phyloP scores from a whole-genome alignment of 2,113 vertebrate genomes.

The Elephas maximus region DNA sequence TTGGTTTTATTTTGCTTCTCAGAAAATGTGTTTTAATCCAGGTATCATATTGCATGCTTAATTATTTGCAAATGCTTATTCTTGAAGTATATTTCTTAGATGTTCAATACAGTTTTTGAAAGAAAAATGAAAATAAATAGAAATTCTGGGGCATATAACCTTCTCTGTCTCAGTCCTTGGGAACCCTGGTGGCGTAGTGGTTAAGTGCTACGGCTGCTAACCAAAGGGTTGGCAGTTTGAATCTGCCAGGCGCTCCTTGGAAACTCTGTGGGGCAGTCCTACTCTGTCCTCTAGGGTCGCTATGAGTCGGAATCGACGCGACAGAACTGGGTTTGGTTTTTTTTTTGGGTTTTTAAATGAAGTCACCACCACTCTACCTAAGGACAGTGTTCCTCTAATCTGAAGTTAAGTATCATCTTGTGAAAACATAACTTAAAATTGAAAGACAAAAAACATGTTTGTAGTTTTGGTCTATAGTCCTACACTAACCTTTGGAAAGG shows the following conservation, averaged over 20 bases:
- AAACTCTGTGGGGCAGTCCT: too few species aligned
- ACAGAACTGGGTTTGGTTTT: too few species aligned
- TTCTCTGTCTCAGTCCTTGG: neutral
- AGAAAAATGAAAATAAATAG: neutral
- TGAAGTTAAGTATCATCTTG: slow-evolving; percentile 2
- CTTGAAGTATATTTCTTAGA: neutral
- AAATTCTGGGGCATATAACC: neutral
- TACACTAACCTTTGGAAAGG: neutral
- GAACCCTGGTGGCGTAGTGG: too few species aligned
- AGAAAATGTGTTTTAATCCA: slow-evolving; percentile 37
- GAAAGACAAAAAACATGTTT: neutral
- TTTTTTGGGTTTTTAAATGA: neutral
- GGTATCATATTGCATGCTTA: neutral
- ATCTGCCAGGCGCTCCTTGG: too few species aligned
- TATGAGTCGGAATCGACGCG: too few species aligned
- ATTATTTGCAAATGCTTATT: neutral
- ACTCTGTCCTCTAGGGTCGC: too few species aligned
- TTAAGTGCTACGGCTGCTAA: too few species aligned
- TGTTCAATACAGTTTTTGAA: neutral
- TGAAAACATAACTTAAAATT: slow-evolving; percentile 37
- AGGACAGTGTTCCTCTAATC: neutral
- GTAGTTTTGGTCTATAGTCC: neutral
- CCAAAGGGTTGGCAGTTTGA: too few species aligned
- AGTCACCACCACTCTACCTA: neutral
- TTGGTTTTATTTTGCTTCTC: neutral